Conservation (phyloP, 2,888 invertebrate species). For the Oxycera nigricornis region DNA sequence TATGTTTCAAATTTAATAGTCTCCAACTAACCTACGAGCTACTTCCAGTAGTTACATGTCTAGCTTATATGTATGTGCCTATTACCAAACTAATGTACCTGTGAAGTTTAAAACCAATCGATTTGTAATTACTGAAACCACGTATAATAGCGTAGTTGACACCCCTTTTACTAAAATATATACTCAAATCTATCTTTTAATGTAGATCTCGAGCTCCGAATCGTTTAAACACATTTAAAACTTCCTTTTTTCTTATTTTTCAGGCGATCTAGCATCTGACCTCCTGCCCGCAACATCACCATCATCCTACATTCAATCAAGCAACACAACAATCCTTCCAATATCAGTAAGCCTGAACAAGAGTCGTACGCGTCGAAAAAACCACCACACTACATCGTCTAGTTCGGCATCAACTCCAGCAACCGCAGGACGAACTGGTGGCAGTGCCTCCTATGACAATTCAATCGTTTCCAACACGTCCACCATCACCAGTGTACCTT, state of each 20-base stretch:
- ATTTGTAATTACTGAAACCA: too few relatives aligned
- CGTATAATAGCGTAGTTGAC: too few relatives aligned
- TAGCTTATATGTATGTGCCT: too few relatives aligned
- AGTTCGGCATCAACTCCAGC: neutral
- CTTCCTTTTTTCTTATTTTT: slow-evolving; percentile 29
- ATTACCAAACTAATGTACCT: too few relatives aligned
- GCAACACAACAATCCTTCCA: slow-evolving; percentile 25
- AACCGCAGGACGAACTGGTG: neutral
- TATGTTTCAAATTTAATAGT: too few relatives aligned
- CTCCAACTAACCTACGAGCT: too few relatives aligned
- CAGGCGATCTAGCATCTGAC: slow-evolving; percentile 42
- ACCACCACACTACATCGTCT: slow-evolving; percentile 4
- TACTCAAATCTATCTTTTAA: too few relatives aligned
- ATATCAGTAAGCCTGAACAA: neutral
- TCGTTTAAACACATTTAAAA: too few relatives aligned
- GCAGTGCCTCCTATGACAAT: neutral
- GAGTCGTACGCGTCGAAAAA: slow-evolving; percentile 40
- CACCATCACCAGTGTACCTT: neutral
- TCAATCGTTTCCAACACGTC: neutral
- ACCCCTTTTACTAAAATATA: too few relatives aligned
- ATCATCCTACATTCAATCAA: slow-evolving; percentile 23
- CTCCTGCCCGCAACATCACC: slow-evolving; percentile 36
- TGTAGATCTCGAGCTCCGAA: too few relatives aligned
- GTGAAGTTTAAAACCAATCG: too few relatives aligned
- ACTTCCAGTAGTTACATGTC: too few relatives aligned